Conservation (phyloP, 2,888 invertebrate genomes). For the Lordiphosa andalusiaca region DNA sequence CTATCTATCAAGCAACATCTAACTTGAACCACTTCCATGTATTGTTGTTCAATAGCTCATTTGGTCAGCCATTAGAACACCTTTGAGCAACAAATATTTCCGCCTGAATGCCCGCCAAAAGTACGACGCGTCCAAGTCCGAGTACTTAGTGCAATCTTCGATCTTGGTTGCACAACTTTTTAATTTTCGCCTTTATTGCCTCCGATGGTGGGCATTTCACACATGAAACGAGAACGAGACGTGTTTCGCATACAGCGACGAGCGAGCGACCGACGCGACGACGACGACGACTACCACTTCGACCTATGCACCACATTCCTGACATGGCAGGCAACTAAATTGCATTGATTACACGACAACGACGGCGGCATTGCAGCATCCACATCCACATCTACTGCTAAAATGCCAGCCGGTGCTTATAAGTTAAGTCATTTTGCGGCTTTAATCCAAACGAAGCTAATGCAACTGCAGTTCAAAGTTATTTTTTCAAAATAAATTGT, state of each 20-base stretch:
- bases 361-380: constrained; percentile 52
- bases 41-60: constrained; percentile 48
- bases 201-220: constrained; percentile 8
- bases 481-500: constrained; percentile 62
- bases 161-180: constrained; percentile 46
- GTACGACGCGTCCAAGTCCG: not conserved
- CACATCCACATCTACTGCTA: constrained; percentile 29
- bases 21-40: constrained; percentile 30
- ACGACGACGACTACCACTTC: constrained; percentile 15
- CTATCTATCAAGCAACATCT: constrained; percentile 17
- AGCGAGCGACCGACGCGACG: too few species aligned
- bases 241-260: constrained; percentile 38
- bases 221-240: constrained; percentile 29
- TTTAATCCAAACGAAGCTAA: constrained; percentile 39
- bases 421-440: constrained; percentile 68
- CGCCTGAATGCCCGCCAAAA: constrained; percentile 51
- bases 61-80: constrained; percentile 69
- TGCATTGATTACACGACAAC: constrained; percentile 61
- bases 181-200: constrained; percentile 12
- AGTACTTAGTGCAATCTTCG: constrained; percentile 55
- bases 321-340: constrained; percentile 60
- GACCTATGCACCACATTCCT: constrained; percentile 66
- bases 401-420: constrained; percentile 59
- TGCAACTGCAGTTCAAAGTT: constrained; percentile 44
- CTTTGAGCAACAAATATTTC: constrained; percentile 56